Evolutionary conservation across 2,797 vertebrate genomes (phyloP), one percentile per base, ranked within the genome.

Genomic region (Decapterus maruadsi): DNA sequence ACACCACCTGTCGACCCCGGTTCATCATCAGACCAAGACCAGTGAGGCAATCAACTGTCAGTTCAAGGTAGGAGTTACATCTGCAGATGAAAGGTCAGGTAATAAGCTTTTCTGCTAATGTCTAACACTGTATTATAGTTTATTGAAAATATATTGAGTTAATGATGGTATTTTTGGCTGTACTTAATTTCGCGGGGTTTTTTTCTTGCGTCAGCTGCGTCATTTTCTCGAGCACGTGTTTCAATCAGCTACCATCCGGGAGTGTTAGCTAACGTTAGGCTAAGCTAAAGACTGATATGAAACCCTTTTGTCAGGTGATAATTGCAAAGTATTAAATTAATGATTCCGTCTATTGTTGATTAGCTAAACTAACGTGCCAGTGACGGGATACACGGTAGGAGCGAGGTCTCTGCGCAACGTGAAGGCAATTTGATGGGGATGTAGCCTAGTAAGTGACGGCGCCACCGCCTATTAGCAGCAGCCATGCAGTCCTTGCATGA

Each of bases 1-100:
- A 3, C 1, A 4, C 40, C 4, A 0, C 2, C n/a, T 0, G 7
- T 34, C 4, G 6, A 4, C 0, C 0, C 0, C 0, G 16, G 8
- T 26, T 26, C 26, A 51, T n/a, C 3, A 26, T 19, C 16, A 0
- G n/a, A 50, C 13, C 0, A 10, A 0, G n/a, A 50, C 13, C 0
- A 10, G 0, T 0, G 13, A 20, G 17, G 31, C 8, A 20, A 4
- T 22, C n/a, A 11, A 56, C 12, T 10, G 1, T 0, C 40, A 20
- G 19, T 4, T 0, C 4, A 3, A 9, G 51, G 8, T 14, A 0
- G 1, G 6, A 12, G 4, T 7, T 11, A 0, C 6, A 1, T 8
- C 0, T 12, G 0, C 7, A 0, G 2, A 4, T 12, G 14, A 2
- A 7, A 46, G 29, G 51, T 75, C 12, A 72, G 69, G 59, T 65